Percentiles rank a stretch among this genome's conserved stretches.
These are phyloP conservation scores for Anabacerthia variegaticeps DNA, from an alignment of 2,797 vertebrate species.

Conservation along the genomic window DNA sequence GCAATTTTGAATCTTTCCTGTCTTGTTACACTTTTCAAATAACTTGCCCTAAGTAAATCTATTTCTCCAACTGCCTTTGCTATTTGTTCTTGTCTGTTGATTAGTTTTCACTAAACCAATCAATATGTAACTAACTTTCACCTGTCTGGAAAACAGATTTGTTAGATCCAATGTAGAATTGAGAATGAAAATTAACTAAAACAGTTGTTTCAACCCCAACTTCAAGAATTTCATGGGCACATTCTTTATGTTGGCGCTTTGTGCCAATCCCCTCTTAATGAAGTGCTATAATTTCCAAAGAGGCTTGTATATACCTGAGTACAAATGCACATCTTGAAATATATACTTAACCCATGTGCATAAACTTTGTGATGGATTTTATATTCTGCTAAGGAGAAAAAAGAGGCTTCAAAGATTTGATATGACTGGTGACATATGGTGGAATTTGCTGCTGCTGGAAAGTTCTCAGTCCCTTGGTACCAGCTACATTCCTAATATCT, in stretches of 20 bases:
- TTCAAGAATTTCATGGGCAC: background rate
- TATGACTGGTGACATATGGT: background rate
- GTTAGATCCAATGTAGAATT: background rate
- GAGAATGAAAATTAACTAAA: background rate
- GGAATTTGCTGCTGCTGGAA: background rate
- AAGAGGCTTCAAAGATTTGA: background rate
- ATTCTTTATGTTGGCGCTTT: background rate
- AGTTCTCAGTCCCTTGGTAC: background rate
- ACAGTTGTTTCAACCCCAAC: background rate
- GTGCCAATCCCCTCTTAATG: background rate
- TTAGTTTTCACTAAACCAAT: background rate
- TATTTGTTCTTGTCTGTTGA: background rate
- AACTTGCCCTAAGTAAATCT: background rate
- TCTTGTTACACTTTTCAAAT: background rate
- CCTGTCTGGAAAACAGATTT: background rate
- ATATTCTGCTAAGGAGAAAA: background rate
- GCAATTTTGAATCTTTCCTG: background rate
- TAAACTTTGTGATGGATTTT: background rate
- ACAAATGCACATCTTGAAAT: background rate
- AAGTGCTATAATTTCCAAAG: conserved; percentile 3
- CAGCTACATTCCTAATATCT: background rate
- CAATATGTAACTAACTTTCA: background rate
- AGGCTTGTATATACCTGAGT: background rate
- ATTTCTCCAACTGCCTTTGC: background rate
- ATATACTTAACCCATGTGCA: background rate